phyloP scores from a whole-genome alignment of 1,140 invertebrate species.

The Saxidomus purpurata region DNA sequence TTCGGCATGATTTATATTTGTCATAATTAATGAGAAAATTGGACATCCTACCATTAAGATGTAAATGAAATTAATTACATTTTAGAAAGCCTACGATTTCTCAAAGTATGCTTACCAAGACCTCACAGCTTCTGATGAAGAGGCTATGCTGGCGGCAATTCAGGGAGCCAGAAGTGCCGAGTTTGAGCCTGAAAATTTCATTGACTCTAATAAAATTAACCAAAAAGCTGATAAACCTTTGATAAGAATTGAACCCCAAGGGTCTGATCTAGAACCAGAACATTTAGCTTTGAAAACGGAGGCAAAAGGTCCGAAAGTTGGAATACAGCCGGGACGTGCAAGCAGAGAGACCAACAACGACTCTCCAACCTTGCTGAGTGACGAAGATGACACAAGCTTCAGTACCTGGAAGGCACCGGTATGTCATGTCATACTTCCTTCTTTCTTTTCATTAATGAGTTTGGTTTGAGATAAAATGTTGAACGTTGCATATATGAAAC shows the following conservation, averaged over 20 bases:
- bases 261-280: not conserved
- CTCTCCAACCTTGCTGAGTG: constrained; percentile 55
- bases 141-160: constrained; percentile 44
- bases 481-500: too few species aligned
- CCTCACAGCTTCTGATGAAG: constrained; percentile 52
- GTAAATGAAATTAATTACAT: too few species aligned
- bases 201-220: constrained; percentile 5
- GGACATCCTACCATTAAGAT: too few species aligned
- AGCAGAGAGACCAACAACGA: constrained; percentile 34
- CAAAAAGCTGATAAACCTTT: not conserved
- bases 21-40: too few species aligned
- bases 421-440: too few species aligned
- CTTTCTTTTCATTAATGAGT: too few species aligned
- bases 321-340: not conserved
- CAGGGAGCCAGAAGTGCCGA: constrained; percentile 61
- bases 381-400: constrained; percentile 62
- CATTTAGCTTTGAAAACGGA: not conserved
- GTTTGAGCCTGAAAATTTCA: constrained; percentile 50
- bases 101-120: constrained; percentile 50
- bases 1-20: too few species aligned
- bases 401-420: constrained; percentile 60
- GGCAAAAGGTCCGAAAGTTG: not conserved
- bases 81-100: constrained; percentile 57
- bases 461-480: too few species aligned
- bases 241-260: not conserved